These are phyloP conservation scores for Mesocricetus auratus DNA, from an alignment of 2,113 vertebrate genomes.

Conservation along the genomic window DNA sequence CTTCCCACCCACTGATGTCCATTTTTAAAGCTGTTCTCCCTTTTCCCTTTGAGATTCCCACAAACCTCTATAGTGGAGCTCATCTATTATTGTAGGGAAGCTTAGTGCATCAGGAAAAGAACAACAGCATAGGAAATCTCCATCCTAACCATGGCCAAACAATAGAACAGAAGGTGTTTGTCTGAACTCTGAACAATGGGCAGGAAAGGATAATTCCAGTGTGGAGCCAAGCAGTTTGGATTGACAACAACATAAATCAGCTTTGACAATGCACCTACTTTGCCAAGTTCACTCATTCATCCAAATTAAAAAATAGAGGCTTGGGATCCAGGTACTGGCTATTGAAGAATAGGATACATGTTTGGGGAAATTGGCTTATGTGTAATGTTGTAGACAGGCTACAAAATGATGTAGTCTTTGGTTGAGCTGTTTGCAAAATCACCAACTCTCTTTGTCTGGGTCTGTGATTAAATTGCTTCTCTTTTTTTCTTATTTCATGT, in stretches of 20 bases:
- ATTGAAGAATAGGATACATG: constrained; percentile 66
- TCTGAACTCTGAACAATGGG: constrained; percentile 72
- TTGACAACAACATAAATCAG: constrained; percentile 78
- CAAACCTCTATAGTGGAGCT: constrained; percentile 13
- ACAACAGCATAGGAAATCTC: constrained; percentile 44
- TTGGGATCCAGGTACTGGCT: constrained; percentile 47
- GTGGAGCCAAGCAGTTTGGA: constrained; percentile 69
- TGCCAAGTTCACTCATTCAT: constrained; percentile 77
- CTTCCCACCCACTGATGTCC: not conserved
- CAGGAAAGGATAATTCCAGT: constrained; percentile 71
- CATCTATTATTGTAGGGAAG: constrained; percentile 24
- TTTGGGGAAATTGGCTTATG: constrained; percentile 71
- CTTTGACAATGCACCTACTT: constrained; percentile 70
- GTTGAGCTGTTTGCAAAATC: constrained; percentile 60
- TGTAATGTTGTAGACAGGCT: not conserved
- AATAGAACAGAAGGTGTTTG: constrained; percentile 72
- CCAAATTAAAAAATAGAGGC: constrained; percentile 76
- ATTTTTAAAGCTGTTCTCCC: constrained; percentile 45
- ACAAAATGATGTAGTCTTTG: constrained; percentile 60
- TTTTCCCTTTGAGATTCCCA: constrained; percentile 1
- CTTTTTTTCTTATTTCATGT: not conserved
- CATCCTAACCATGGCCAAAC: constrained; percentile 24
- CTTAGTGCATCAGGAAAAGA: constrained; percentile 37
- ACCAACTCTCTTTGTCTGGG: constrained; percentile 57
- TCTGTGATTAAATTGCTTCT: not conserved